Base-by-base conservation (phyloP, 2,797 vertebrate species). In the Oreochromis grahami region DNA sequence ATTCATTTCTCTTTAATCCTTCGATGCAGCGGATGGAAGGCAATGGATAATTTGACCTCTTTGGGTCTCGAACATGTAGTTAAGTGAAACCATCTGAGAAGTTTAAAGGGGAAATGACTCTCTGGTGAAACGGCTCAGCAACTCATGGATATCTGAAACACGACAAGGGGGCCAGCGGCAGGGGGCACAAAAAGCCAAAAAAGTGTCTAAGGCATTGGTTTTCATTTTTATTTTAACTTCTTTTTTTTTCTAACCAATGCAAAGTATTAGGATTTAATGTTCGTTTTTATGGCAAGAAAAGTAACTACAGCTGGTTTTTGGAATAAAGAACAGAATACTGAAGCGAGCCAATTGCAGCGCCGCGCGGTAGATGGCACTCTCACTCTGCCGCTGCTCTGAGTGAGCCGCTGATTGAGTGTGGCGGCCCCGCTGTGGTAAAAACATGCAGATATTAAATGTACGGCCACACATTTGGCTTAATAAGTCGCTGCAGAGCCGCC, bases 341-440 rank as follows among this genome's bases (percentile, higher is more conserved):
- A 50, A n/a, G 43, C 1, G 11, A n/a, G 26, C 34, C 2, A 21
- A 32, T 21, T 24, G 38, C 19, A 3, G 60, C 2, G 1, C 5
- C 7, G 14, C 34, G 81, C 96, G 95, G 93, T 79, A 96, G 96
- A 85, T 95, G 96, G 95, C 94, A 89, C 89, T 90, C 86, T 95
- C 84, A 14, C 89, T 88, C 93, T 80, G 80, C 76, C 13, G 6
- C 9, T 4, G 5, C 56, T 77, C 53, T 14, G 29, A 77, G 24
- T 11, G 52, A 78, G 51, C 55, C 38, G 2, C 14, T 41, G 24
- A 34, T n/a, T 83, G 52, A 19, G 38, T 14, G 24, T 7, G 29
- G 77, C 53, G 21, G 79, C 52, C 79, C 36, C 14, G 2, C 21
- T 3, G 53, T 19, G 55, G 60, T 84, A 60, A 65, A 85, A 82